Evolutionary conservation across 2,888 invertebrate species (phyloP).

Genomic region (Nezara viridula): DNA sequence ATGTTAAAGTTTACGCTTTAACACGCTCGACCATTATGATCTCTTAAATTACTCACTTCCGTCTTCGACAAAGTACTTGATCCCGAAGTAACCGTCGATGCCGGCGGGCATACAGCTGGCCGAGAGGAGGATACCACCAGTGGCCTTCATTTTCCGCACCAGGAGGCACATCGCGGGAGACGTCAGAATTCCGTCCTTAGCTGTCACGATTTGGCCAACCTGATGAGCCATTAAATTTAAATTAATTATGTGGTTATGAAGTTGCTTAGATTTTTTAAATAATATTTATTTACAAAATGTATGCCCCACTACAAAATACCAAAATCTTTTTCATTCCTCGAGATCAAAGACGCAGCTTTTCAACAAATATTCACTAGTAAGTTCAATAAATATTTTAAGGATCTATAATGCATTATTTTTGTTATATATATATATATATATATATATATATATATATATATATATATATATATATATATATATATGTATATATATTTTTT

Average conservation of each 20-base stretch:
- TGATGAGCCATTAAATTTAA: not conserved
- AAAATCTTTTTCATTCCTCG: no score
- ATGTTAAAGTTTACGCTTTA: no score
- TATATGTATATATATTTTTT: no score
- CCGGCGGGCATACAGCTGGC: not conserved
- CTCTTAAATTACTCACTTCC: conserved; percentile 43
- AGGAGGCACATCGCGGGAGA: conserved; percentile 20
- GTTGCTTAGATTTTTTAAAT: not conserved
- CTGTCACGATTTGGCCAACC: conserved; percentile 14
- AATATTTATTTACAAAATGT: no score
- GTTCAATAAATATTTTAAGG: no score
- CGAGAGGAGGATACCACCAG: conserved; percentile 48
- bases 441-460: no score
- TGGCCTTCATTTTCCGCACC: conserved; percentile 23
- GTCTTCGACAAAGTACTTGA: not conserved
- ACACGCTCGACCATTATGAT: no score
- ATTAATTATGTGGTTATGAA: not conserved
- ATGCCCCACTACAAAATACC: no score
- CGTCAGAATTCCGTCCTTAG: conserved; percentile 18
- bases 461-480: no score
- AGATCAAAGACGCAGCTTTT: no score
- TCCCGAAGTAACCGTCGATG: not conserved
- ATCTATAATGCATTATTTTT: no score
- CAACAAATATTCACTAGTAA: not conserved
- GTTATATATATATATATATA: no score